phyloP scores from a whole-genome alignment of 2,113 vertebrate species.

The Pelusios castaneus region DNA sequence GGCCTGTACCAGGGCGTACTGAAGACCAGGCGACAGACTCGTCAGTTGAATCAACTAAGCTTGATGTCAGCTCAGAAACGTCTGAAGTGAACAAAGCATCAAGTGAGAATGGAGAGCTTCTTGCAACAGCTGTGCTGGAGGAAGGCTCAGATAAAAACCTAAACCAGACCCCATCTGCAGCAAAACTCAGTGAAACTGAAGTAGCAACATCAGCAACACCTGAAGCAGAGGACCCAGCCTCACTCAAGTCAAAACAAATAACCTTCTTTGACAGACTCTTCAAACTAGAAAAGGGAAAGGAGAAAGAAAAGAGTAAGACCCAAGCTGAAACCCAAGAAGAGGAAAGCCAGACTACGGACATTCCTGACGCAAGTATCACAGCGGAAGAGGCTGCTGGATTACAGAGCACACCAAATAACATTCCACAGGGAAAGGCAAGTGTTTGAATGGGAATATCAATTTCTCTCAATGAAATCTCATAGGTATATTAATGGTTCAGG shows the following conservation, averaged over 20 bases:
- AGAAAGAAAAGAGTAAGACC: not conserved
- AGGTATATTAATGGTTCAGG: not conserved
- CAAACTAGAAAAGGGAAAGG: slow-evolving; percentile 75
- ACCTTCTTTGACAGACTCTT: slow-evolving; percentile 83
- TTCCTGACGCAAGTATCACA: not conserved
- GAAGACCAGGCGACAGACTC: slow-evolving; percentile 54
- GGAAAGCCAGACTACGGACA: not conserved
- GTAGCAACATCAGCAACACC: not conserved
- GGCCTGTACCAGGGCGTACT: slow-evolving; percentile 78
- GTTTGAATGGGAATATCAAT: not conserved
- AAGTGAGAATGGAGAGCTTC: slow-evolving; percentile 28
- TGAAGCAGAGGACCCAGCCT: not conserved
- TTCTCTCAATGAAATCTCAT: not conserved
- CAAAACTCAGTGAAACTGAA: not conserved
- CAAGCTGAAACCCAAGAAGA: slow-evolving; percentile 4
- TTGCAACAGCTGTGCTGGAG: slow-evolving; percentile 1
- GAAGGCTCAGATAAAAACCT: slow-evolving; percentile 22
- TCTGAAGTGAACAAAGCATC: slow-evolving; percentile 46
- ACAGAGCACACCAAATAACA: not conserved
- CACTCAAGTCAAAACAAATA: slow-evolving; percentile 44
- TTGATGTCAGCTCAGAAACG: slow-evolving; percentile 50
- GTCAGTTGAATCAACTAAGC: not conserved
- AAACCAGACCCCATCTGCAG: not conserved
- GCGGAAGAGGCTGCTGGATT: not conserved
- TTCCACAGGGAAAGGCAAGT: slow-evolving; percentile 70